Evolutionary conservation across 2,113 vertebrate genomes (phyloP), one percentile per base, ranked within the genome.

Genomic region (Strigops habroptila): DNA sequence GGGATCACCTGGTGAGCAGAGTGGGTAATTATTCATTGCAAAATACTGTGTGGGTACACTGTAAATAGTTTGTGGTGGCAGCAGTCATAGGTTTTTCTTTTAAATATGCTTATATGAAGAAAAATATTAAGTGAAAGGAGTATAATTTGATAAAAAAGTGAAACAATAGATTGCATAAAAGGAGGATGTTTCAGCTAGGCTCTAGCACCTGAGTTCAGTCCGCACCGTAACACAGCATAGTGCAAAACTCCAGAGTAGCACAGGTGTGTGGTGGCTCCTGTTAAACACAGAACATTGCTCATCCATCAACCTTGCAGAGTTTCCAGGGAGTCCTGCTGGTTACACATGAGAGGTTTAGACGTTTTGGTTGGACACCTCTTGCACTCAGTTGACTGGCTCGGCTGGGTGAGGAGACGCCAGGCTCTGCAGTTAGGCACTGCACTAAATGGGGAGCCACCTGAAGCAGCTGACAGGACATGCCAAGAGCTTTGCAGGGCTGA

Each of bases 341-440:
- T 6, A 31, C 10, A 22, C 24, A 6, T 1, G 1, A 49, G 49
- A 11, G 28, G 14, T 10, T 60, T 5, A 2, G 59, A 10, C 8
- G 1, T 64, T 76, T 43, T 0, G 0, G 15, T 49, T 3, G 2
- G 39, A 75, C 7, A 5, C 0, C 28, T 28, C 63, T 39, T 28
- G n/a, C 11, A 6, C 9, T 33, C 24, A 33, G 13, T 0, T 4
- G 25, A 9, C 18, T 76, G 5, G 12, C 69, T 81, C 0, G 1
- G 27, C 28, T 62, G 41, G 27, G 28, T 0, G 4, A 63, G 28
- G 27, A 62, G 52, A 14, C 67, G 39, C 31, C 48, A 31, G 35
- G 24, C 14, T 84, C 55, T 52, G 16, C n/a, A 53, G 4, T 70
- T 60, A n/a, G 39, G 44, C n/a, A 3, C 8, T 35, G 55, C 0